These are phyloP conservation scores for Ectobius pallidus DNA, from an alignment of 2,888 invertebrate genomes.

Conservation along the genomic window DNA sequence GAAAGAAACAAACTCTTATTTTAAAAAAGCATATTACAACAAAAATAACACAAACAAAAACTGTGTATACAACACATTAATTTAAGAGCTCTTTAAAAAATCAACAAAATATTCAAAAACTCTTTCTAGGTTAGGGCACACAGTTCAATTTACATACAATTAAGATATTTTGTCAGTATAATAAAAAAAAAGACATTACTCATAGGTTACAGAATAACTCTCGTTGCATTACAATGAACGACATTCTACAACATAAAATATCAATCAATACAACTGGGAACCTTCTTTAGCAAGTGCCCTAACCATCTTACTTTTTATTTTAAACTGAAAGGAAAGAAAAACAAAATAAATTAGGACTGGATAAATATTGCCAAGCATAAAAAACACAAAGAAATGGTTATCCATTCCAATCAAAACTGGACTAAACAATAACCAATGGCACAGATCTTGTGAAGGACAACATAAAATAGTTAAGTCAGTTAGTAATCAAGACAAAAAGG, in stretches of 20 bases:
- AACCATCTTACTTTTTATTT: constrained; percentile 7
- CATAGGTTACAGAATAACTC: neutral
- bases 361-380: constrained; percentile 37
- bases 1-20: constrained; percentile 74
- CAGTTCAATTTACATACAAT: no score
- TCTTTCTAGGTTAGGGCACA: constrained; percentile 10
- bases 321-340: neutral
- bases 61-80: constrained; percentile 68
- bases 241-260: constrained; percentile 43
- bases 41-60: constrained; percentile 78
- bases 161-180: no score
- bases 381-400: constrained; percentile 29
- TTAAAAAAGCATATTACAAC: constrained; percentile 72
- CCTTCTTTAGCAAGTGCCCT: constrained; percentile 5
- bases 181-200: no score
- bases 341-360: constrained; percentile 36
- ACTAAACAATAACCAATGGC: constrained; percentile 18
- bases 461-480: neutral
- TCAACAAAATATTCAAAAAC: constrained; percentile 41
- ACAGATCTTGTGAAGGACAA: constrained; percentile 15
- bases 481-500: constrained; percentile 1
- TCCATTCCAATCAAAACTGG: constrained; percentile 10
- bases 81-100: constrained; percentile 63
- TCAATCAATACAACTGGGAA: constrained; percentile 1
- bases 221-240: neutral